These are phyloP conservation scores for Crypturellus undulatus DNA, from an alignment of 2,113 vertebrate genomes.

Conservation along the genomic window DNA sequence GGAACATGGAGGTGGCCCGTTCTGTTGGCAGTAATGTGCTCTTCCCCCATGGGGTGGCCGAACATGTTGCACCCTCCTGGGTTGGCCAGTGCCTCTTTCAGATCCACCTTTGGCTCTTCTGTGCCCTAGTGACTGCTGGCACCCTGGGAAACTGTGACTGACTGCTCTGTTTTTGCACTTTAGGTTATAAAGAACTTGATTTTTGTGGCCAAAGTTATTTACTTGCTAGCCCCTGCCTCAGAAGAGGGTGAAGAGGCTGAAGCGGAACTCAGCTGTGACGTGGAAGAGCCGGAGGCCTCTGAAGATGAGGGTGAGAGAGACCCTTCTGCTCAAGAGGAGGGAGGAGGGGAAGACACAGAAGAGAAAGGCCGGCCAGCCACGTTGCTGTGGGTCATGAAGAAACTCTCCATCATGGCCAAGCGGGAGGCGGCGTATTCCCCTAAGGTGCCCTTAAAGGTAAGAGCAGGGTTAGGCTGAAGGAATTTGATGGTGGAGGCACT, in stretches of 20 bases:
- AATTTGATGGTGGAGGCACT: not conserved
- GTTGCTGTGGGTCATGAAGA: slow-evolving; percentile 91
- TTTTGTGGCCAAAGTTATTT: slow-evolving; percentile 92
- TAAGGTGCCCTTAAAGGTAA: slow-evolving; percentile 90
- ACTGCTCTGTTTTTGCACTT: not conserved
- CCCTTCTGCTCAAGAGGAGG: not conserved
- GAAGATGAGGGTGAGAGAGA: slow-evolving; percentile 18
- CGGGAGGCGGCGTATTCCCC: slow-evolving; percentile 91
- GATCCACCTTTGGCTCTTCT: not conserved
- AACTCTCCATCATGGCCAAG: slow-evolving; percentile 86
- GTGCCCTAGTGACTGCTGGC: not conserved
- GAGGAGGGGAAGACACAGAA: slow-evolving; percentile 1
- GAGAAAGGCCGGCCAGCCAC: slow-evolving; percentile 80
- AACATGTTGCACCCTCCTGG: not conserved
- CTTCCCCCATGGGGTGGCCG: not conserved
- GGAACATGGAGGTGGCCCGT: not conserved
- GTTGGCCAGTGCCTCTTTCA: not conserved
- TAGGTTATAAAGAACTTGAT: slow-evolving; percentile 97
- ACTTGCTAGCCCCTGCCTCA: slow-evolving; percentile 85
- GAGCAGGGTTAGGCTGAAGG: not conserved
- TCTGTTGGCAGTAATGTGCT: not conserved
- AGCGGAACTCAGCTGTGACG: not conserved
- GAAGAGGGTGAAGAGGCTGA: slow-evolving; percentile 20
- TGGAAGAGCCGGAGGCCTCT: slow-evolving; percentile 2
- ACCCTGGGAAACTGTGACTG: not conserved